Percentiles rank a stretch among this genome's conserved stretches.
These are phyloP conservation scores for Stenodera caucasica DNA, from an alignment of 2,888 invertebrate species.

Conservation along the genomic window DNA sequence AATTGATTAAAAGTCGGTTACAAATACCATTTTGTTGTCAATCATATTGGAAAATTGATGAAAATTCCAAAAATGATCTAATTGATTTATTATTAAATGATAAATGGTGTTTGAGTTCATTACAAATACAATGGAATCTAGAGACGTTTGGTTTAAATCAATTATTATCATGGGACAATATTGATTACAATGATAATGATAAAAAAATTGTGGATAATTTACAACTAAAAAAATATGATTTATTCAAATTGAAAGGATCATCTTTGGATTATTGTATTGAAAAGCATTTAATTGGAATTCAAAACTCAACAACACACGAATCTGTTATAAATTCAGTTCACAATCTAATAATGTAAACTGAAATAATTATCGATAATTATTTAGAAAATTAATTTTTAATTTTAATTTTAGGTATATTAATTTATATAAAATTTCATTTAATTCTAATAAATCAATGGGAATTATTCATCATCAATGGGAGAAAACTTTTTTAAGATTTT, in stretches of 20 bases:
- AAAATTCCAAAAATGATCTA: conserved; percentile 48
- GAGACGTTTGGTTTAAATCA: conserved; percentile 52
- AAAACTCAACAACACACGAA: conserved; percentile 66
- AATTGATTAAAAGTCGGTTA: conserved; percentile 53
- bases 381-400: conserved; percentile 5
- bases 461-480: conserved; percentile 63
- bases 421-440: conserved; percentile 33
- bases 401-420: conserved; percentile 39
- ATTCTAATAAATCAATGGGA: conserved; percentile 15
- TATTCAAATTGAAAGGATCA: conserved; percentile 58
- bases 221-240: conserved; percentile 54
- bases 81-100: conserved; percentile 39
- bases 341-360: conserved; percentile 60
- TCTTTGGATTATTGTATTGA: conserved; percentile 60
- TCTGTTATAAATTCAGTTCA: conserved; percentile 62
- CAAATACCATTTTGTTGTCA: conserved; percentile 57
- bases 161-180: conserved; percentile 45
- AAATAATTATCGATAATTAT: conserved; percentile 1
- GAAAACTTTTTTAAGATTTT: conserved; percentile 62
- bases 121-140: conserved; percentile 56
- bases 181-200: conserved; percentile 35
- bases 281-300: conserved; percentile 61
- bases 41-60: conserved; percentile 57
- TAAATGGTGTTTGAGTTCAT: conserved; percentile 48
- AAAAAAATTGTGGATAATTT: conserved; percentile 45